phyloP scores from a whole-genome alignment of 2,888 invertebrate genomes.

The Euzetes globulus region DNA sequence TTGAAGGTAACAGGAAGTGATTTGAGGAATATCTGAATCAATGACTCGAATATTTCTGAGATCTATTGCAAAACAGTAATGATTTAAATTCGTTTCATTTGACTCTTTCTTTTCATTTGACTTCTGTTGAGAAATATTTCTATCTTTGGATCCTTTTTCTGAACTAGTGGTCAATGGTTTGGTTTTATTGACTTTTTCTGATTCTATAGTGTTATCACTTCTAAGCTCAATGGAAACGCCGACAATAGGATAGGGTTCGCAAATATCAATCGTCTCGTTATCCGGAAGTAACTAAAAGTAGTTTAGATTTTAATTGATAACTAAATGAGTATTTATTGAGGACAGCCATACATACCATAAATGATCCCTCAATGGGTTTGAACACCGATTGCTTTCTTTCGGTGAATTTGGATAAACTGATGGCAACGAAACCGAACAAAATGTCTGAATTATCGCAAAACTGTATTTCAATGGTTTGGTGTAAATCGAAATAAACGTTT shows the following conservation, averaged over 20 bases:
- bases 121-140: not conserved
- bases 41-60: slow-evolving; percentile 27
- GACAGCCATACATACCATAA: slow-evolving; percentile 17
- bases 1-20: slow-evolving; percentile 29
- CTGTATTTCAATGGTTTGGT: slow-evolving; percentile 33
- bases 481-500: slow-evolving; percentile 32
- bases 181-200: not conserved
- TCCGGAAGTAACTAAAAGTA: slow-evolving; percentile 33
- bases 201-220: not conserved
- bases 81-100: slow-evolving; percentile 14
- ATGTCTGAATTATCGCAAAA: slow-evolving; percentile 2
- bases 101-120: not conserved
- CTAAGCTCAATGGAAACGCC: slow-evolving; percentile 4
- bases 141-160: not conserved
- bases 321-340: too few species aligned
- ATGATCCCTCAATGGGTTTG: slow-evolving; percentile 15
- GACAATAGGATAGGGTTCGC: slow-evolving; percentile 31
- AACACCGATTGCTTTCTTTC: not conserved
- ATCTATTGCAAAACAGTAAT: slow-evolving; percentile 35
- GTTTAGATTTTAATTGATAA: too few species aligned
- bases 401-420: slow-evolving; percentile 8
- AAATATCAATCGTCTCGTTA: slow-evolving; percentile 30
- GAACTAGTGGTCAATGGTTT: not conserved
- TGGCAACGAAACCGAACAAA: slow-evolving; percentile 32
- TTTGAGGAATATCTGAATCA: not conserved